These are phyloP conservation scores for Craseonycteris thonglongyai DNA, from an alignment of 2,113 vertebrate species.

Conservation along the genomic window DNA sequence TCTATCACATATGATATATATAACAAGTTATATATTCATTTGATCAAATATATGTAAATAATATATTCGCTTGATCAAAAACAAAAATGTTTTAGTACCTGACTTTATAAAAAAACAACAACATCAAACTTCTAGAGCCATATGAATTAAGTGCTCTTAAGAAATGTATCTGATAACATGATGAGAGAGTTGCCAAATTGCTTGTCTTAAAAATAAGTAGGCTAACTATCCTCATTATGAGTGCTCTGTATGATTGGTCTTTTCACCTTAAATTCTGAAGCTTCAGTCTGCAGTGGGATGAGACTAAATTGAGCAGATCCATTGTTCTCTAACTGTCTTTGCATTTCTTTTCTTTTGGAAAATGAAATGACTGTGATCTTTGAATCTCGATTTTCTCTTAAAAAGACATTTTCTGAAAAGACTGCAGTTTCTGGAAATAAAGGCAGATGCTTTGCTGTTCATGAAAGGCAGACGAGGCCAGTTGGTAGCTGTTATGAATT, in stretches of 20 bases:
- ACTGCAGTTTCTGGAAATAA: background rate
- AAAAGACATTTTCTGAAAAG: conserved; percentile 16
- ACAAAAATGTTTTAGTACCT: background rate
- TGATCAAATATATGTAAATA: background rate
- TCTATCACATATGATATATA: background rate
- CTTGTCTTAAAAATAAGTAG: background rate
- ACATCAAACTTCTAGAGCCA: background rate
- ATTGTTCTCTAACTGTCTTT: conserved; percentile 11
- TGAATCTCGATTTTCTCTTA: conserved; percentile 1
- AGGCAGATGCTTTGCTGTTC: conserved; percentile 38
- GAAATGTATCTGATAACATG: background rate
- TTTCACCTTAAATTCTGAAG: background rate
- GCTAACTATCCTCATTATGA: background rate
- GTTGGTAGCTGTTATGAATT: conserved; percentile 34
- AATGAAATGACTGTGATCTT: conserved; percentile 1
- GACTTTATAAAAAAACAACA: background rate
- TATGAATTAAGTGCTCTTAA: background rate
- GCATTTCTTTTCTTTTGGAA: conserved; percentile 34
- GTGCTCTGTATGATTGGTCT: background rate
- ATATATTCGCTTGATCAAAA: background rate
- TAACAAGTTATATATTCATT: background rate
- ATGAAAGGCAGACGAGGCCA: background rate
- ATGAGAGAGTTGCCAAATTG: background rate
- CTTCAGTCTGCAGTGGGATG: background rate
- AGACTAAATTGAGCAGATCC: background rate